Evolutionary conservation across 1,140 invertebrate species (phyloP).

Genomic region (Anadara kagoshimensis): DNA sequence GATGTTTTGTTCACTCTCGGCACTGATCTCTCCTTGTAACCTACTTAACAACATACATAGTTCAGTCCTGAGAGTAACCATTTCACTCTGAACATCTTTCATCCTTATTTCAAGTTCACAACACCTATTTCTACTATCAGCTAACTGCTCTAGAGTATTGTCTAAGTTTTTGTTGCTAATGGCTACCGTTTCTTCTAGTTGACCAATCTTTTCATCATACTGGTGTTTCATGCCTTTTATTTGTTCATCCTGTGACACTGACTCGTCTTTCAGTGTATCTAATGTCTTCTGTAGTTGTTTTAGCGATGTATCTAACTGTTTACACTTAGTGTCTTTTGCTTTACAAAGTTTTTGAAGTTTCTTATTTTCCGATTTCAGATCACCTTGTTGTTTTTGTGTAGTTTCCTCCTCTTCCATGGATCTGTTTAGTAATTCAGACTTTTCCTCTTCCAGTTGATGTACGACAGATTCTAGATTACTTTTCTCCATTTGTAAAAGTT

Average conservation of each 20-base stretch:
- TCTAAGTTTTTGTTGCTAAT: slow-evolving; percentile 8
- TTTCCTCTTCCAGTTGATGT: neutral
- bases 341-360: slow-evolving; percentile 49
- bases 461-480: slow-evolving; percentile 10
- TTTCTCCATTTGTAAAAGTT: slow-evolving; percentile 12
- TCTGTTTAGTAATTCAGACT: neutral
- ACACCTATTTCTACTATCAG: slow-evolving; percentile 9
- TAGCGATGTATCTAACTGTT: neutral
- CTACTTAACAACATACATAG: slow-evolving; percentile 16
- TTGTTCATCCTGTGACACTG: neutral
- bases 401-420: neutral
- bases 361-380: slow-evolving; percentile 31
- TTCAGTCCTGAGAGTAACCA: slow-evolving; percentile 4
- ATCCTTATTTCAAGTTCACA: neutral
- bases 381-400: neutral
- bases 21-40: neutral
- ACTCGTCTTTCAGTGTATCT: slow-evolving; percentile 5
- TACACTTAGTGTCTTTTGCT: slow-evolving; percentile 44
- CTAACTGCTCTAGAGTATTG: neutral
- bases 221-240: slow-evolving; percentile 10
- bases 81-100: neutral
- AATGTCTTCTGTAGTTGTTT: neutral
- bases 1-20: no score
- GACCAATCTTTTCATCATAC: slow-evolving; percentile 1
- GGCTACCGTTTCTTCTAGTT: slow-evolving; percentile 16